Percentiles rank a stretch among this genome's conserved stretches.
Conservation (phyloP, 2,797 vertebrate genomes). For the Pelodytes ibericus region DNA sequence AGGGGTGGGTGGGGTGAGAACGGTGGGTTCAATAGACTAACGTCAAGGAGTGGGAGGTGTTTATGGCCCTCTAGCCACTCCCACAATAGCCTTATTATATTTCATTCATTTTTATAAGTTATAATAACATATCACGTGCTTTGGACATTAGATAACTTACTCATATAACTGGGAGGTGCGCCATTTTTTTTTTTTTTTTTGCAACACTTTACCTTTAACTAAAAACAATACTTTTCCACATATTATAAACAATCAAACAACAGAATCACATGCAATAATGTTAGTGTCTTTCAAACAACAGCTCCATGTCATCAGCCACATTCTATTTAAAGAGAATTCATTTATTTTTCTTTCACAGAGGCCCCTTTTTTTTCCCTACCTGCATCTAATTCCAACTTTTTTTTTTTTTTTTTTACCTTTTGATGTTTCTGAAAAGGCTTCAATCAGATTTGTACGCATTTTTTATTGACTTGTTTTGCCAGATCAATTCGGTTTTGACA, state of each 20-base stretch:
- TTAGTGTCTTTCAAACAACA: slow-evolving; percentile 18
- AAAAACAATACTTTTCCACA: background rate
- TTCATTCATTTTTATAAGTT: too few species aligned
- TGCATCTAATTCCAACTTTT: slow-evolving; percentile 39
- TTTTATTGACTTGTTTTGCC: slow-evolving; percentile 60
- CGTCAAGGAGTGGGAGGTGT: too few species aligned
- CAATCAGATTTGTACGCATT: slow-evolving; percentile 58
- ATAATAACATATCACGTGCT: too few species aligned
- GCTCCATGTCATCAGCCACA: slow-evolving; percentile 7
- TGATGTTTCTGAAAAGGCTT: slow-evolving; percentile 41
- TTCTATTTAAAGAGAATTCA: slow-evolving; percentile 34
- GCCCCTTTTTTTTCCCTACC: slow-evolving; percentile 30
- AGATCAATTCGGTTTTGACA: slow-evolving; percentile 61
- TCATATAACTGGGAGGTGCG: too few species aligned
- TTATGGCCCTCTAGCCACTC: too few species aligned
- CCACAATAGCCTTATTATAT: too few species aligned
- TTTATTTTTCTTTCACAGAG: slow-evolving; percentile 26
- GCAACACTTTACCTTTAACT: background rate
- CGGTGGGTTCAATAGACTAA: too few species aligned
- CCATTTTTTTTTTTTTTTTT: background rate
- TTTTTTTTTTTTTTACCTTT: slow-evolving; percentile 38
- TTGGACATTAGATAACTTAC: too few species aligned
- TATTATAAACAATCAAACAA: slow-evolving; percentile 6
- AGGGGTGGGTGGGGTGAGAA: too few species aligned
- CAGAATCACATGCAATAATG: slow-evolving; percentile 2